Percentiles rank a stretch among this genome's conserved stretches.
Evolutionary conservation across 2,888 invertebrate species (phyloP).

Genomic region (Empis livida): DNA sequence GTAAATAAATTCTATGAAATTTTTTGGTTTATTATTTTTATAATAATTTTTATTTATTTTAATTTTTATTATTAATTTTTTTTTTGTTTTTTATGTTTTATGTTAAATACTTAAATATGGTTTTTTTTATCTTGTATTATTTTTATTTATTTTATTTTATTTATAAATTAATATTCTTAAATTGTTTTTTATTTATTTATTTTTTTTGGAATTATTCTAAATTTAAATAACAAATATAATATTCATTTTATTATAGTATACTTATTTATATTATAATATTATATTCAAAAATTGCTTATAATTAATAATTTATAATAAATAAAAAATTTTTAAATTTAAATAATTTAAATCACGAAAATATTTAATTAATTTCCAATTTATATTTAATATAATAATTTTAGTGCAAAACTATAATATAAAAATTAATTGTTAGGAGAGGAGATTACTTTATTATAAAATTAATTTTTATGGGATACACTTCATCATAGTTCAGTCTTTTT

Average conservation of each 20-base stretch:
- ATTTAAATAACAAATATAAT: background rate
- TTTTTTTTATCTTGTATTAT: background rate
- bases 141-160: background rate
- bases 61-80: background rate
- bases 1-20: background rate
- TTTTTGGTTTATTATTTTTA: background rate
- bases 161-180: background rate
- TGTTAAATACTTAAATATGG: background rate
- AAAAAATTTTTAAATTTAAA: too few species aligned
- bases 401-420: too few species aligned
- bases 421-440: too few species aligned
- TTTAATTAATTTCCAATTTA: too few species aligned
- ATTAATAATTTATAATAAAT: too few species aligned
- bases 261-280: background rate
- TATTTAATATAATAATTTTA: too few species aligned
- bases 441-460: too few species aligned
- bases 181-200: too few species aligned
- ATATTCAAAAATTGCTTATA: background rate
- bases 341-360: too few species aligned
- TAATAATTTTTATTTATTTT: background rate
- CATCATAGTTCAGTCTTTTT: too few species aligned
- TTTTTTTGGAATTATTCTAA: too few species aligned
- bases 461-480: too few species aligned
- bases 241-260: background rate
- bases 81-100: background rate